Evolutionary conservation across 35 echinoderm and acorn worm genomes (phyloP).

Genomic region (Ophiothrix spiculata): DNA sequence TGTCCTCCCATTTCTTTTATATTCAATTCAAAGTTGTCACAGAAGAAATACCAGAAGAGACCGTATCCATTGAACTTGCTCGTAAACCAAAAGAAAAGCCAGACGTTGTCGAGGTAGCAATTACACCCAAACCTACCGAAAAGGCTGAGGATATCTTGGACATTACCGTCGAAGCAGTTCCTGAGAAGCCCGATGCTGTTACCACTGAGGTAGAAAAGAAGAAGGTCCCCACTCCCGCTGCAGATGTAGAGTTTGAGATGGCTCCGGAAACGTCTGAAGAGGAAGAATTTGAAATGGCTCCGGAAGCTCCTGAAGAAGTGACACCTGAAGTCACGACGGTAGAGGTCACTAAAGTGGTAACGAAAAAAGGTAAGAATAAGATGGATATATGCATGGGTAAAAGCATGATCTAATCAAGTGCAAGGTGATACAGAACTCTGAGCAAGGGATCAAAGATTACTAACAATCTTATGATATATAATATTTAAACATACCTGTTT

Average conservation of each 20-base stretch:
- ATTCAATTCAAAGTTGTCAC: background rate
- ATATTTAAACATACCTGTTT: too few relatives aligned
- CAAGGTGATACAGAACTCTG: too few relatives aligned
- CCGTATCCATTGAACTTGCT: background rate
- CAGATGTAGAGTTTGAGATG: background rate
- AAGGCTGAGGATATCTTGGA: background rate
- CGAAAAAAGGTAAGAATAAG: background rate
- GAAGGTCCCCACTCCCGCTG: background rate
- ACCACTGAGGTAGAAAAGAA: background rate
- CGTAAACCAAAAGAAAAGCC: constrained; percentile 5
- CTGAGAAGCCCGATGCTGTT: constrained; percentile 21
- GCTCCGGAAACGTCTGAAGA: background rate
- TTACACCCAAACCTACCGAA: background rate
- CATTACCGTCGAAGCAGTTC: background rate
- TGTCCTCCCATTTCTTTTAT: too few relatives aligned
- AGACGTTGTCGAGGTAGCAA: background rate
- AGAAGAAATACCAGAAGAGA: background rate
- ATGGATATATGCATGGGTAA: too few relatives aligned
- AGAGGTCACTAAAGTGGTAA: constrained; percentile 17
- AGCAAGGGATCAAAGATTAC: too few relatives aligned
- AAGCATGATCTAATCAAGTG: too few relatives aligned
- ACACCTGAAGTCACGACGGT: constrained; percentile 13
- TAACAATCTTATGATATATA: too few relatives aligned
- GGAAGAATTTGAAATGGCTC: background rate
- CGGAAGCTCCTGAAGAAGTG: background rate